Base-by-base conservation (phyloP, 2,797 vertebrate genomes). In the Ctenochaetus hawaiiensis region DNA sequence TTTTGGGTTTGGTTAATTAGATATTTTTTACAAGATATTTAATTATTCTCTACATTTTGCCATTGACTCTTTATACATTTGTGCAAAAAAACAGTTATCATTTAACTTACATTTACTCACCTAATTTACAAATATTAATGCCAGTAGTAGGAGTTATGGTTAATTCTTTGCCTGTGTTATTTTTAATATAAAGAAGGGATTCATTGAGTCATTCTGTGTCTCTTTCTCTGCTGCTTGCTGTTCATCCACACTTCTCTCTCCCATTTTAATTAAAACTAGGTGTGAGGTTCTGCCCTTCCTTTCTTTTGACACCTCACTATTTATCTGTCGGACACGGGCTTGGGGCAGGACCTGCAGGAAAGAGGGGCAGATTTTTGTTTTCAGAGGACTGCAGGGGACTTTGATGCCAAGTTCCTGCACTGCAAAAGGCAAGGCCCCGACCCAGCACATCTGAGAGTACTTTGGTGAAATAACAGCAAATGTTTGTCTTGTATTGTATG, bases 401-500 rank as follows among this genome's bases (percentile, higher is more conserved):
- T 95, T 95, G 92, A 95, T 93, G 93, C 91, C 91, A 90, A 91
- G 91, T 88, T 93, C 84, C 84, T 94, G 92, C 61, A 58, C 86
- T 63, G 73, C 80, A 85, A 91, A 91, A 91, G 71, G 86, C 83
- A 86, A 89, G 84, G 83, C 88, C 67, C 67, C 57, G 68, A 83
- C 89, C 78, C 77, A 67, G 85, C 89, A 95, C 95, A 94, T 96
- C 95, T 96, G 96, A 96, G 86, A 96, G 82, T 82, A 88, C 93
- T 95, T 96, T 96, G 89, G 93, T 93, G 95, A 93, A 96, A 96
- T 95, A 96, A 96, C 94, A 95, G 92, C 94, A 94, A 94, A 94
- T 95, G 94, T 96, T 96, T 96, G 93, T 95, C 92, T 96, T 96
- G 94, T 95, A 96, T 96, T 96, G 94, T 94, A 93, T 96, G 95